phyloP scores from a whole-genome alignment of 1,140 invertebrate genomes.

The Psix sp. region DNA sequence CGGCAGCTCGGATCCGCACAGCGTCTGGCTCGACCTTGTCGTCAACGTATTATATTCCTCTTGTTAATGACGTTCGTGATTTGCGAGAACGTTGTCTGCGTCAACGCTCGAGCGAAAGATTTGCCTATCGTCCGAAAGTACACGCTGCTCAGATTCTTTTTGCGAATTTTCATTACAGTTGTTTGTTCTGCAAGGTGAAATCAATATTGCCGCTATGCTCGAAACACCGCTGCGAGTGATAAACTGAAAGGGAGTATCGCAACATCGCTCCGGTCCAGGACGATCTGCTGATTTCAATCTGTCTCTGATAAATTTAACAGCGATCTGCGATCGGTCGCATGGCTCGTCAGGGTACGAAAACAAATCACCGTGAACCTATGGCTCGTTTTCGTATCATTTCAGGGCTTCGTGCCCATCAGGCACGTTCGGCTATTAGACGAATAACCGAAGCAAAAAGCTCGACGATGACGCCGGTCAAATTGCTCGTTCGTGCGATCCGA shows the following conservation, averaged over 20 bases:
- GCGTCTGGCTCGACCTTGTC: constrained; percentile 8
- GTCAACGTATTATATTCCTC: constrained; percentile 12
- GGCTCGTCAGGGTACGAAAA: too few species aligned
- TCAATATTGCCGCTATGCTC: constrained; percentile 52
- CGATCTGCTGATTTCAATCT: constrained; percentile 4
- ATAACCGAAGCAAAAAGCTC: constrained; percentile 5
- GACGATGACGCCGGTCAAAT: background rate
- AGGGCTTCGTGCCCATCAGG: constrained; percentile 1
- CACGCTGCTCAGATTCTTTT: background rate
- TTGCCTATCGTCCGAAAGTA: too few species aligned
- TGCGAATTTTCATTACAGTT: constrained; percentile 21
- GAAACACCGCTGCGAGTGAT: constrained; percentile 29
- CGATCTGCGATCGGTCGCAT: constrained; percentile 8
- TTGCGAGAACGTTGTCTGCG: too few species aligned
- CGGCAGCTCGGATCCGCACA: background rate
- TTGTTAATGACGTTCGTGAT: too few species aligned
- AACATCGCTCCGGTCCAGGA: background rate
- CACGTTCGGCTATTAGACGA: constrained; percentile 9
- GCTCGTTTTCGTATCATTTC: too few species aligned
- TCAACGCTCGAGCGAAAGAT: too few species aligned
- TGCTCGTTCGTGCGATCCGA: constrained; percentile 26
- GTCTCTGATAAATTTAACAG: constrained; percentile 9
- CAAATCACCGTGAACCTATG: constrained; percentile 63
- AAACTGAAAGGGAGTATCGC: constrained; percentile 18
- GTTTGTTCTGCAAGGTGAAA: constrained; percentile 48